These are phyloP conservation scores for Bradypodion ventrale DNA, from an alignment of 2,797 vertebrate species.

Conservation along the genomic window DNA sequence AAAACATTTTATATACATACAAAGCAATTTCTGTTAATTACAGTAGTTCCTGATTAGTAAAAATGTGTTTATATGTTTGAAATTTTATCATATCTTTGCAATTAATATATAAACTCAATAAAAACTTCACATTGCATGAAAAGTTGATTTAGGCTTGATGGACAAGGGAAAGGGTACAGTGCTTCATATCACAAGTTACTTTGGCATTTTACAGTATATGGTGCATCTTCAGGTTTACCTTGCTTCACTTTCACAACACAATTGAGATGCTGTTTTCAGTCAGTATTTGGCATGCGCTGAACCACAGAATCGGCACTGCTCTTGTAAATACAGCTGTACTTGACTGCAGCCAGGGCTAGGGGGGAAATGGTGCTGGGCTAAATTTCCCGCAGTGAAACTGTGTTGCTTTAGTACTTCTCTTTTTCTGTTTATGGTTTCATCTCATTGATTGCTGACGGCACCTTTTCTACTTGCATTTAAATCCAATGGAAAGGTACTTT, in stretches of 20 bases:
- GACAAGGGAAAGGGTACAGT: slow-evolving; percentile 47
- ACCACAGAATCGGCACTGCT: slow-evolving; percentile 25
- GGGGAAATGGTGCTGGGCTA: slow-evolving; percentile 6
- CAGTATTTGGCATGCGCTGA: slow-evolving; percentile 48
- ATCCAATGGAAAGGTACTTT: slow-evolving; percentile 71
- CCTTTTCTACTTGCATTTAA: slow-evolving; percentile 68
- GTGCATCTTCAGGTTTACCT: slow-evolving; percentile 43
- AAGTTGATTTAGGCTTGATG: slow-evolving; percentile 24
- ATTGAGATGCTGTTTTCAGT: slow-evolving; percentile 23
- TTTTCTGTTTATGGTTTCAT: slow-evolving; percentile 68
- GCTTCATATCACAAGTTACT: slow-evolving; percentile 34
- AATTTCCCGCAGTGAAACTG: slow-evolving; percentile 57
- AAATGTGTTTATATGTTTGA: slow-evolving; percentile 26
- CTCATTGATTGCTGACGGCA: slow-evolving; percentile 57
- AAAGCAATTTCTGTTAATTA: slow-evolving; percentile 48
- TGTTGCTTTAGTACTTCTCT: slow-evolving; percentile 63
- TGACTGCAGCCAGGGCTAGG: slow-evolving; percentile 41
- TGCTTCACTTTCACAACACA: slow-evolving; percentile 40
- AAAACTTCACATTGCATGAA: slow-evolving; percentile 9
- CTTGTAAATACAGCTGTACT: slow-evolving; percentile 27
- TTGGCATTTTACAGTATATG: slow-evolving; percentile 8
- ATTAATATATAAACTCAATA: slow-evolving; percentile 38
- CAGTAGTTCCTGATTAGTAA: slow-evolving; percentile 56
- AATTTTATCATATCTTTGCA: slow-evolving; percentile 16
- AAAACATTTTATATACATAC: slow-evolving; percentile 55